A percentile compares a stretch with the other conserved stretches of the same genome.
phyloP scores from a whole-genome alignment of 1,140 invertebrate genomes.

The Papilio helenus region DNA sequence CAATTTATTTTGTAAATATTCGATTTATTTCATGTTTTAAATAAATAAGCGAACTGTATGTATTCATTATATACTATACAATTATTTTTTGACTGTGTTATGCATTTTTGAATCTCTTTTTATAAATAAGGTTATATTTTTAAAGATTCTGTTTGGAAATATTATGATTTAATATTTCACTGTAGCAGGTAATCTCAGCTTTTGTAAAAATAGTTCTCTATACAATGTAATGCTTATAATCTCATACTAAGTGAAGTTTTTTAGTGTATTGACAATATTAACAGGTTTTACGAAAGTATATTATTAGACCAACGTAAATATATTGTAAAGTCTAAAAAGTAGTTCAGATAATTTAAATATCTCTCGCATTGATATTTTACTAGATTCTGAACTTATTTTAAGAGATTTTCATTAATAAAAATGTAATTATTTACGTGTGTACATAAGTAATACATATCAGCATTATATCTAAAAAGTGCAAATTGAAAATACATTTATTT shows the following conservation, averaged over 20 bases:
- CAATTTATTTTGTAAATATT: neutral
- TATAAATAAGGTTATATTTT: neutral
- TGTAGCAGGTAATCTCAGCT: too few species aligned
- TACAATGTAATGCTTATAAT: slow-evolving; percentile 5
- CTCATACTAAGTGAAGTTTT: neutral
- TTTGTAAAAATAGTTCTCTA: neutral
- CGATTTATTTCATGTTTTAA: too few species aligned
- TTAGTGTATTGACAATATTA: neutral
- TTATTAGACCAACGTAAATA: too few species aligned
- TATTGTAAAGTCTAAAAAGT: neutral
- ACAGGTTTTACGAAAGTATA: too few species aligned
- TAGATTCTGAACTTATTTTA: neutral
- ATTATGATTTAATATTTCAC: too few species aligned
- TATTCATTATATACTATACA: neutral
- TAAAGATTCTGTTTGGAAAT: neutral
- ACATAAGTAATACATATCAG: slow-evolving; percentile 26
- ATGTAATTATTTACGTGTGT: neutral
- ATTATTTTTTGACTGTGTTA: slow-evolving; percentile 3
- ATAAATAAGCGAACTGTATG: too few species aligned
- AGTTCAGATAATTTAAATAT: neutral
- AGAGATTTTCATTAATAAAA: neutral
- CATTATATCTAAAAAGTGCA: slow-evolving; percentile 7
- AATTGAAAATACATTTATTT: slow-evolving; percentile 4
- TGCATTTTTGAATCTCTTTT: slow-evolving; percentile 30
- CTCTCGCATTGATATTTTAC: neutral